Evolutionary conservation across 2,113 vertebrate genomes (phyloP).

Genomic region (Tenrec ecaudatus): DNA sequence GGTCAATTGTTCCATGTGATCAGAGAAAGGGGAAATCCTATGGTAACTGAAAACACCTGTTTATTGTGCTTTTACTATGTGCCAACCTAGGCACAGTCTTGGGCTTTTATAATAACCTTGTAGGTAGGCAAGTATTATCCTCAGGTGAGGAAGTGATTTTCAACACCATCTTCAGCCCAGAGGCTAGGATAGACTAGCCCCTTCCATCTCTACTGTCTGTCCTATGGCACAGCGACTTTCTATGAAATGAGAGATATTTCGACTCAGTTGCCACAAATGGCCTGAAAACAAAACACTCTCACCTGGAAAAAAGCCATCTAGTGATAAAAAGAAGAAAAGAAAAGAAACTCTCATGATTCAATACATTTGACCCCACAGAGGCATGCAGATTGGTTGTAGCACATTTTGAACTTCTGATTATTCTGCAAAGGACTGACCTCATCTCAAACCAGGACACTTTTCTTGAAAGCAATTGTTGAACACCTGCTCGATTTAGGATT

Average conservation of each 20-base stretch:
- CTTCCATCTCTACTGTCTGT: background rate
- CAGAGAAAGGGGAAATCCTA: background rate
- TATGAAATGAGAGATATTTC: conserved; percentile 36
- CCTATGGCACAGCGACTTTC: background rate
- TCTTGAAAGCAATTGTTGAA: conserved; percentile 19
- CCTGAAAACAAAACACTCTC: background rate
- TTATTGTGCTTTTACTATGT: background rate
- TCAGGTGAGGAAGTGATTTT: background rate
- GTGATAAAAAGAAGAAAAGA: background rate
- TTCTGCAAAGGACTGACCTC: background rate
- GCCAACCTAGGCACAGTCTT: background rate
- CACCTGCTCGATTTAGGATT: background rate
- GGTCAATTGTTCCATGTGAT: background rate
- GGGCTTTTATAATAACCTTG: background rate
- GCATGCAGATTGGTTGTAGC: background rate
- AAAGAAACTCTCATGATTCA: conserved; percentile 4
- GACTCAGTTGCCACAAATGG: background rate
- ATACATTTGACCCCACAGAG: conserved; percentile 29
- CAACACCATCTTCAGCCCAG: background rate
- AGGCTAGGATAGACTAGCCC: background rate
- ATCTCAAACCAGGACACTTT: background rate
- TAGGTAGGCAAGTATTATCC: background rate
- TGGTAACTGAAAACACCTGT: background rate
- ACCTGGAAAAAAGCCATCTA: background rate
- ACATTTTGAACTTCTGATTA: conserved; percentile 21